Base-by-base conservation (phyloP, 1,140 invertebrate species). In the Drosophila asahinai region DNA sequence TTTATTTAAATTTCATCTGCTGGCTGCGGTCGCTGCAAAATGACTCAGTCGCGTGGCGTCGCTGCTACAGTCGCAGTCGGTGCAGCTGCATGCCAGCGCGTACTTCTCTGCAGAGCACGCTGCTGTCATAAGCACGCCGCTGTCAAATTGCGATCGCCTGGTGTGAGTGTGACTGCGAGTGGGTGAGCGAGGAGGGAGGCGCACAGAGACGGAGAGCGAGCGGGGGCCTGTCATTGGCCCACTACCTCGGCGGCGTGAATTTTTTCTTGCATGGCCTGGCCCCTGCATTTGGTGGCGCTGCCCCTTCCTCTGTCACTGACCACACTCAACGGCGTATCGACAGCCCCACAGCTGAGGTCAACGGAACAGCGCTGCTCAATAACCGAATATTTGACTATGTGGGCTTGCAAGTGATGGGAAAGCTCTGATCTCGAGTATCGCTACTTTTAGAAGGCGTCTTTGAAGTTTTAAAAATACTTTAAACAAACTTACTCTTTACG, bases 11-110 rank as follows among this genome's bases (percentile, higher is more conserved):
- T 63, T 61, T 70, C 43, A 30, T 38, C 19, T 25, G 36, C 55
- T 63, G 43, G 49, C 48, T 59, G 71, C 42, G 30, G 36, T 17
- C 30, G 65, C n/a, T 30, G 62, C 82, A 67, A 81, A 78, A 78
- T 89, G 84, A 89, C 74, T 89, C 84, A 87, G 83, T 83, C 83
- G 79, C 68, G 62, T 79, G 79, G 62, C 82, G 78, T 49, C 62
- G 77, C 54, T 27, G 51, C 40, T 12, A 30, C 76, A 65, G 47
- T 33, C 30, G 42, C 65, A 36, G 49, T 17, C 40, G 61, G 55
- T 48, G 30, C 36, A 19, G 48, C 59, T 54, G 64, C 59, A 77
- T 77, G 75, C 75, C 75, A 77, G 38, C 57, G 75, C 70, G 62
- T 73, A 67, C 61, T 58, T 63, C 57, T 77, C 43, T 68, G 66